Percentiles rank a stretch among this genome's conserved stretches.
These are phyloP conservation scores for Meloidogyne hapla DNA, from an alignment of 1,140 invertebrate genomes.

Conservation along the genomic window DNA sequence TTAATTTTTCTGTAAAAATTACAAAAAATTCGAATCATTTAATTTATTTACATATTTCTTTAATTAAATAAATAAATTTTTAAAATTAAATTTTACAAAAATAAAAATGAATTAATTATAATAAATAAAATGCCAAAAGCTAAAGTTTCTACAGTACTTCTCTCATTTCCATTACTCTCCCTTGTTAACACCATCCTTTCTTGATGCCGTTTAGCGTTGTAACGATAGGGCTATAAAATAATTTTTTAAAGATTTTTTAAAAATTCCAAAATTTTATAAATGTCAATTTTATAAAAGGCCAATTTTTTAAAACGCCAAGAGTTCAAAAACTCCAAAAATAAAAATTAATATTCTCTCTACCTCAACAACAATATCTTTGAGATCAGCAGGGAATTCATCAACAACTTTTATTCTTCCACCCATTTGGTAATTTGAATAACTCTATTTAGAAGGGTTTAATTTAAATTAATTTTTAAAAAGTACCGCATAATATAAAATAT, in stretches of 20 bases:
- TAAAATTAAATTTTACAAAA: neutral
- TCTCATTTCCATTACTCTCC: constrained; percentile 13
- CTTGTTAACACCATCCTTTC: constrained; percentile 30
- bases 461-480: constrained; percentile 20
- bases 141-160: neutral
- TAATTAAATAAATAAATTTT: neutral
- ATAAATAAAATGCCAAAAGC: neutral
- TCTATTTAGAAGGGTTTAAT: constrained; percentile 67
- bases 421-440: constrained; percentile 85
- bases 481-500: constrained; percentile 89
- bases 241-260: neutral
- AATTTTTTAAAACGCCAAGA: neutral
- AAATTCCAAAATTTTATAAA: neutral
- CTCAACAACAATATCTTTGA: constrained; percentile 54
- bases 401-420: constrained; percentile 84
- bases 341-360: neutral
- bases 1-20: too few relatives aligned
- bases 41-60: neutral
- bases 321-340: constrained; percentile 1
- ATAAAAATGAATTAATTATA: too few relatives aligned
- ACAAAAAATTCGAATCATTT: neutral
- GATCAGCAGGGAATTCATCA: constrained; percentile 67
- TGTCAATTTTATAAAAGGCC: neutral
- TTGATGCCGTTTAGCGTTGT: constrained; percentile 33
- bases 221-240: constrained; percentile 29